Percentiles rank a stretch among this genome's conserved stretches.
Evolutionary conservation across 2,113 vertebrate species (phyloP).

Genomic region (Harpagus bidentatus): DNA sequence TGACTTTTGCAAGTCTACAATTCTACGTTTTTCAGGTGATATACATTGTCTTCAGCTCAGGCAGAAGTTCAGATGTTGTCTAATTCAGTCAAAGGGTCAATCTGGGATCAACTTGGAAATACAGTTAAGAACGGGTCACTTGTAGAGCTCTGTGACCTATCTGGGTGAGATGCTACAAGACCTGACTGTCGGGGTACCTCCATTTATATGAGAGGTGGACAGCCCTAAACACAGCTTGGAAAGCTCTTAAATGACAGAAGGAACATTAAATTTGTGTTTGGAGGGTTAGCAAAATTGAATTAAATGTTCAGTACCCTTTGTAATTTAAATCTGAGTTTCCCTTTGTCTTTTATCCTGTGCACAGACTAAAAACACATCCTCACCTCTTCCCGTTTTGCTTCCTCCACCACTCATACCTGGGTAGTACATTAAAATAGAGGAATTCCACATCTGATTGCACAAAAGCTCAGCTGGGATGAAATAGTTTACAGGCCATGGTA

Average conservation of each 20-base stretch:
- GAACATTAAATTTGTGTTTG: background rate
- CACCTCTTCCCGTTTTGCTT: background rate
- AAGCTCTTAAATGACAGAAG: background rate
- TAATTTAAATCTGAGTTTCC: background rate
- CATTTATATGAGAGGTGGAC: background rate
- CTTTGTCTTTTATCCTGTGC: background rate
- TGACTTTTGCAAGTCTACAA: background rate
- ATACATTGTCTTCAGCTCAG: background rate
- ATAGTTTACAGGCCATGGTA: background rate
- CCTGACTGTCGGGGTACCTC: background rate
- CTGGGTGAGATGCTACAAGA: background rate
- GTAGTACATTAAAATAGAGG: background rate
- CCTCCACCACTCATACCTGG: background rate
- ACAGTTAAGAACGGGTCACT: background rate
- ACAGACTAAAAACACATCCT: background rate
- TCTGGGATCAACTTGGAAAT: background rate
- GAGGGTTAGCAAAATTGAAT: background rate
- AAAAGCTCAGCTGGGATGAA: background rate
- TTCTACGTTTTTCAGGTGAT: background rate
- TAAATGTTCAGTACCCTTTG: background rate
- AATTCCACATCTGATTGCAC: background rate
- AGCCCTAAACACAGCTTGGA: background rate
- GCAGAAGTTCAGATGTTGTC: background rate
- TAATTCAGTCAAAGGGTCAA: background rate
- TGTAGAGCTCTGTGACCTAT: background rate